Percentiles rank a stretch among this genome's conserved stretches.
These are phyloP conservation scores for Malacoctenus gilli DNA, from an alignment of 2,797 vertebrate genomes.

Conservation along the genomic window DNA sequence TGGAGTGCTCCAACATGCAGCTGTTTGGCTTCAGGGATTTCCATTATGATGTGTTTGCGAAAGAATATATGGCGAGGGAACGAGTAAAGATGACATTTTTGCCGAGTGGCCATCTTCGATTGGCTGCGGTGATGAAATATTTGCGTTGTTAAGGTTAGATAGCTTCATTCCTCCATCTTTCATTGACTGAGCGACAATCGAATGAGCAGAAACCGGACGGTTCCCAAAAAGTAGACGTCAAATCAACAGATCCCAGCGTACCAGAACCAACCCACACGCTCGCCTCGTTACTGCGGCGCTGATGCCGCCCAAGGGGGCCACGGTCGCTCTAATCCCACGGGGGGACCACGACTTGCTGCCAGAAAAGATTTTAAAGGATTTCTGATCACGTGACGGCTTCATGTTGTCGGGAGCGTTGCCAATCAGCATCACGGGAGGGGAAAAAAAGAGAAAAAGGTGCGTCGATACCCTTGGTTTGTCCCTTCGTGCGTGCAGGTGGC, in stretches of 20 bases:
- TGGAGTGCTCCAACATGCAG: slow-evolving; percentile 54
- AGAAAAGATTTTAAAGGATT: slow-evolving; percentile 35
- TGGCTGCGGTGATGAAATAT: background rate
- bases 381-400: slow-evolving; percentile 19
- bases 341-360: slow-evolving; percentile 33
- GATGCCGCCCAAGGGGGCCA: background rate
- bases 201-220: too few species aligned
- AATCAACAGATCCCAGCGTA: too few species aligned
- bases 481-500: slow-evolving; percentile 9
- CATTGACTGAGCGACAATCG: too few species aligned
- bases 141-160: slow-evolving; percentile 13
- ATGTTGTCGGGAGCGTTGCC: slow-evolving; percentile 19
- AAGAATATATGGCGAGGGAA: slow-evolving; percentile 23
- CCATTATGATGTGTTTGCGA: slow-evolving; percentile 30
- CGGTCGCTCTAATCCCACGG: slow-evolving; percentile 12
- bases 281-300: background rate
- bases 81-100: slow-evolving; percentile 2
- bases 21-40: slow-evolving; percentile 41
- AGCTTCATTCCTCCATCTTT: background rate
- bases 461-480: slow-evolving; percentile 32
- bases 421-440: slow-evolving; percentile 6
- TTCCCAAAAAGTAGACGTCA: too few species aligned
- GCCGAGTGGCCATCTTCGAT: background rate
- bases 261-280: too few species aligned
- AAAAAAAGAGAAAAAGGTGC: slow-evolving; percentile 5